Percentiles rank a stretch among this genome's conserved stretches.
These are phyloP conservation scores for Tridacna crocea DNA, from an alignment of 2,888 invertebrate species.

Conservation along the genomic window DNA sequence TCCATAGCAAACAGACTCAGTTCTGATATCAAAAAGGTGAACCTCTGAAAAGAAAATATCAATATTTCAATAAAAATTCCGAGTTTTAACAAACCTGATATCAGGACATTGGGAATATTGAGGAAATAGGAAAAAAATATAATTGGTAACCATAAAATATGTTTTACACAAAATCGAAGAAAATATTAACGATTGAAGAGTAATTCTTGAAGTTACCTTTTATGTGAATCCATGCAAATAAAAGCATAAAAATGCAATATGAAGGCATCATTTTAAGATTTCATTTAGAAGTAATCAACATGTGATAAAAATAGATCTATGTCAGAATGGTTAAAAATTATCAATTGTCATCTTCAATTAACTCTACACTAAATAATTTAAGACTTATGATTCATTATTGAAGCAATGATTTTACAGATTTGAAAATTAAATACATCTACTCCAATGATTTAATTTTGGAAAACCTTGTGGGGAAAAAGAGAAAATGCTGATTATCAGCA, in stretches of 20 bases:
- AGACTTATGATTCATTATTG: no score
- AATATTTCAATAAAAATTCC: background rate
- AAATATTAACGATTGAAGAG: no score
- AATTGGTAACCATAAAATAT: no score
- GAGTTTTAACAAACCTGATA: background rate
- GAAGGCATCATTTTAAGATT: background rate
- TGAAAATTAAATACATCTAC: no score
- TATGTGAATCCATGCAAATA: background rate
- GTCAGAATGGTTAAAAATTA: no score
- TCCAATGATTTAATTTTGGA: no score
- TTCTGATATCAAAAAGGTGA: background rate
- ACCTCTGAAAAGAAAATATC: conserved; percentile 8
- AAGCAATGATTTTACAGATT: no score
- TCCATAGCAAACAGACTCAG: conserved; percentile 14
- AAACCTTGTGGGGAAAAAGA: background rate
- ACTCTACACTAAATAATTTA: no score
- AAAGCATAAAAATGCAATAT: background rate
- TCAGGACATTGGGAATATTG: background rate
- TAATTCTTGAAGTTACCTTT: background rate
- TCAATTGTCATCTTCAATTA: no score
- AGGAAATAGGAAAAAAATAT: background rate
- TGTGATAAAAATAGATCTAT: no score
- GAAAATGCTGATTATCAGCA: conserved; percentile 5
- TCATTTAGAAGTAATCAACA: no score
- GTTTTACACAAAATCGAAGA: background rate